Evolutionary conservation across 2,113 vertebrate species (phyloP).

Genomic region (Lagopus muta): DNA sequence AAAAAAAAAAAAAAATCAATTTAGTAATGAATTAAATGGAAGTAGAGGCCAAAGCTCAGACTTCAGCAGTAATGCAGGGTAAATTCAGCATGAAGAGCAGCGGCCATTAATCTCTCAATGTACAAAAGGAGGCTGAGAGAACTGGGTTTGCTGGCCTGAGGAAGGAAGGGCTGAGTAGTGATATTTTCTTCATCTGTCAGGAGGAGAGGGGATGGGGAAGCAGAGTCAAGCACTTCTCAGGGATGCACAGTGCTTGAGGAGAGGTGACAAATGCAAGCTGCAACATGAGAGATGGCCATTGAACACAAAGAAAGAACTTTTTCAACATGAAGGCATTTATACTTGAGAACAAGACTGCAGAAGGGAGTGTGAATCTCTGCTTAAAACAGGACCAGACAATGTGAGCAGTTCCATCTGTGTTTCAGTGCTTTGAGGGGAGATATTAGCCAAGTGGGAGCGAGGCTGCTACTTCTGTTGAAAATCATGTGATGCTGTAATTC

Average conservation of each 20-base stretch:
- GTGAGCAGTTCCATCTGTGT: background rate
- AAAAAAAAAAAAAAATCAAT: background rate
- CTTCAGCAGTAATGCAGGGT: background rate
- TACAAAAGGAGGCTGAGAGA: background rate
- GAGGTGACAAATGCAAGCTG: rapidly evolving
- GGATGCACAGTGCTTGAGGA: background rate
- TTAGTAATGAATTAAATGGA: background rate
- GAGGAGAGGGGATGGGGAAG: background rate
- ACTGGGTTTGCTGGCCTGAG: background rate
- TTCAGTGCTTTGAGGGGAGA: background rate
- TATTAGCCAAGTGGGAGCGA: background rate
- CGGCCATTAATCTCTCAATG: background rate
- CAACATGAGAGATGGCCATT: background rate
- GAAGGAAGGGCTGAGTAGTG: background rate
- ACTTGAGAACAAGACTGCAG: background rate
- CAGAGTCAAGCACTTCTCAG: background rate
- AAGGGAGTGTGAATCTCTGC: background rate
- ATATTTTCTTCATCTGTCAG: background rate
- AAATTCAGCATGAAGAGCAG: background rate
- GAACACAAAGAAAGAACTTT: background rate
- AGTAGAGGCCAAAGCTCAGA: background rate
- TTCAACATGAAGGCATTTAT: background rate
- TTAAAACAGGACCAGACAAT: background rate
- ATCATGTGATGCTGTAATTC: background rate
- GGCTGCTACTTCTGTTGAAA: background rate